phyloP scores from a whole-genome alignment of 2,797 vertebrate species.

The Sylvia borin region DNA sequence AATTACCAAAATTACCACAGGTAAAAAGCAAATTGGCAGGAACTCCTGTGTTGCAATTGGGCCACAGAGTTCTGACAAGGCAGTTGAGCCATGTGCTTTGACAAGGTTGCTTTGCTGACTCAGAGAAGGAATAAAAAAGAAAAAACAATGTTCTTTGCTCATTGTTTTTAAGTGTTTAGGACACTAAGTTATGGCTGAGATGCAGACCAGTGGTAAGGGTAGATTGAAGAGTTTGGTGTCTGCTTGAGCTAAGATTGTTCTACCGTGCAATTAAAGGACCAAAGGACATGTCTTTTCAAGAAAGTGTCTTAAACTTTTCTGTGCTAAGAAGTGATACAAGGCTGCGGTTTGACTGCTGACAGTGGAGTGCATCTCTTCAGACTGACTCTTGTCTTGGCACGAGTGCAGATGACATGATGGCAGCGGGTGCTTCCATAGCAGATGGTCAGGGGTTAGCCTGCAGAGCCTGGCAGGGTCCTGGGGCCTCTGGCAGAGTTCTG shows the following conservation, averaged over 20 bases:
- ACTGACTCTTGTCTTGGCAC: background rate
- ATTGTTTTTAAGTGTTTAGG: background rate
- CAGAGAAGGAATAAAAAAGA: background rate
- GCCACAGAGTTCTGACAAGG: background rate
- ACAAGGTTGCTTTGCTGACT: background rate
- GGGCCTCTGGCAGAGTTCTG: background rate
- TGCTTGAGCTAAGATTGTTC: background rate
- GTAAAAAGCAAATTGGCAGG: background rate
- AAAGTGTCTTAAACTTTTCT: background rate
- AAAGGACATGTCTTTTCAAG: background rate
- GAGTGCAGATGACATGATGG: background rate
- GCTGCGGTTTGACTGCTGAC: background rate
- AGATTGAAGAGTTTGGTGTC: background rate
- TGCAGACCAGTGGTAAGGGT: background rate
- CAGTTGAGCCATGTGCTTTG: background rate
- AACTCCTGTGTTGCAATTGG: background rate
- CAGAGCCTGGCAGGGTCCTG: conserved; percentile 39
- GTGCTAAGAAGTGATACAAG: background rate
- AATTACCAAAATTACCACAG: background rate
- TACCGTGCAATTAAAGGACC: background rate
- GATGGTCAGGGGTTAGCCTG: conserved; percentile 46
- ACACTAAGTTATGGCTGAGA: background rate
- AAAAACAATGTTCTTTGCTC: background rate
- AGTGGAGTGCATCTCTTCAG: background rate
- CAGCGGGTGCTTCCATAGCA: conserved; percentile 13